Base-by-base conservation (phyloP, 2,113 vertebrate genomes). In the Tachuris rubrigastra region DNA sequence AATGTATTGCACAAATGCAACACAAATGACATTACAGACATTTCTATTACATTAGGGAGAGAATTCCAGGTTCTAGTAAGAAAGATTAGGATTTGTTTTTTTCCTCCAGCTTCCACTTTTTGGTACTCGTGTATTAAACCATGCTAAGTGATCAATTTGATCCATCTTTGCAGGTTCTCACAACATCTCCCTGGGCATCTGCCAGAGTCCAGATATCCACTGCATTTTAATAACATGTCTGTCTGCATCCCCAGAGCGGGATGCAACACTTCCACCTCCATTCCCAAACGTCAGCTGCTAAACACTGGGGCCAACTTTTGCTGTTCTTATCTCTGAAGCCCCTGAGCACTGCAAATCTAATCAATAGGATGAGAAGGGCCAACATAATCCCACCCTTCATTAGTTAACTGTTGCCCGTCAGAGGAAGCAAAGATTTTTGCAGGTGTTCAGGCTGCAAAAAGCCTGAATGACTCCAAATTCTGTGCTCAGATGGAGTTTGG, bases 1-100 rank as follows among this genome's bases (percentile, higher is more conserved):
- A 93, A 95, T 80, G 39, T 18, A 78, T 87, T 82, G 80, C 55
- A 74, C 52, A 95, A 95, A 96, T 96, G 82, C 74, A 80, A 47
- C 77, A 80, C 25, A 95, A 95, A 96, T 85, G 56, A 41, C 62
- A 94, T 94, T 96, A 93, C 42, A 71, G 75, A 25, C 44, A 47
- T 90, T 91, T 90, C 67, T 87, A 6, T 91, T 46, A 12, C 14
- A 89, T 91, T 83, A 80, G 52, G 27, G 55, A 77, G 49, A 93
- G 39, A 52, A 69, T 91, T 80, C 37, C 67, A 87, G 20, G 17
- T 80, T 66, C 35, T 59, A 23, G 62, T 23, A 83, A 79, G 41
- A 79, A 82, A 79, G 35, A 76, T 47, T 58, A 76, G 65, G 37
- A 49, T 73, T 90, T 71, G 9, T 84, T 72, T 84, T 71, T 69